These are phyloP conservation scores for Magallana gigas DNA, from an alignment of 1,140 invertebrate species.

Conservation along the genomic window DNA sequence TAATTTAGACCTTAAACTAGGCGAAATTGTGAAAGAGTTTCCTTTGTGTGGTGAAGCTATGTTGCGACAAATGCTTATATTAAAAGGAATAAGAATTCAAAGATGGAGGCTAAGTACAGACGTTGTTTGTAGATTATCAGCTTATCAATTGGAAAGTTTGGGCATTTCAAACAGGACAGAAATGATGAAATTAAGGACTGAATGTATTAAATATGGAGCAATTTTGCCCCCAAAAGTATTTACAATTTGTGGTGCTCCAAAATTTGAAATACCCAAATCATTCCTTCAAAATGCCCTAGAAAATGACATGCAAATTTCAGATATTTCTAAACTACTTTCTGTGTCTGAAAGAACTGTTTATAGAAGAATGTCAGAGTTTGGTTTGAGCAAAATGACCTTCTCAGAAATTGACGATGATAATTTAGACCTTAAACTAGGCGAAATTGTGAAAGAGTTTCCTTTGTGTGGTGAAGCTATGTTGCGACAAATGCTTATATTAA, in stretches of 20 bases:
- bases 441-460: conserved; percentile 41
- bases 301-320: conserved; percentile 41
- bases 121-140: conserved; percentile 52
- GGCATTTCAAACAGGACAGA: conserved; percentile 33
- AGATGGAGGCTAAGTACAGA: conserved; percentile 51
- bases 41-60: conserved; percentile 50
- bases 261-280: conserved; percentile 35
- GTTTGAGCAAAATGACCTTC: conserved; percentile 24
- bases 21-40: conserved; percentile 32
- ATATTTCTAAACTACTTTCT: conserved; percentile 37
- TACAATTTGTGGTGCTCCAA: conserved; percentile 24
- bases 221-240: not conserved
- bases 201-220: conserved; percentile 49
- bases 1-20: conserved; percentile 6
- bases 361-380: conserved; percentile 37
- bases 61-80: conserved; percentile 26
- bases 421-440: not conserved
- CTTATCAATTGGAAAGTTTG: conserved; percentile 40
- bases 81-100: conserved; percentile 39
- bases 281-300: conserved; percentile 42
- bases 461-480: conserved; percentile 48
- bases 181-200: conserved; percentile 56
- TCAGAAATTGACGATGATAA: conserved; percentile 25
- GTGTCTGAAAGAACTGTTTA: conserved; percentile 44
- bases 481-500: conserved; percentile 26